These are phyloP conservation scores for Callocephalon fimbriatum DNA, from an alignment of 2,113 vertebrate species.

Conservation along the genomic window DNA sequence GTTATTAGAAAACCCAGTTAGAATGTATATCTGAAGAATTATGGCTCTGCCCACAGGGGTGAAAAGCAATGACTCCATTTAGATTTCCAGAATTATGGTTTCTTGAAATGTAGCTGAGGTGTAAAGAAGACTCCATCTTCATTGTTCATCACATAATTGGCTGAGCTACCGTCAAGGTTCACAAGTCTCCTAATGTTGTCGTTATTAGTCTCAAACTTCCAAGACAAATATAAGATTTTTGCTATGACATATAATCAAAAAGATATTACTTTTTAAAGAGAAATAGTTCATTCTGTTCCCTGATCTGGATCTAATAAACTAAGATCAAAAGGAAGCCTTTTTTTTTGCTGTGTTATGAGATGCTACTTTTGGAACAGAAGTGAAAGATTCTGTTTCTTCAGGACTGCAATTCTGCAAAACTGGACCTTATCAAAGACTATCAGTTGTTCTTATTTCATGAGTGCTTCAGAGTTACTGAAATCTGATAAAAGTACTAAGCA, in stretches of 20 bases:
- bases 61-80: constrained; percentile 39
- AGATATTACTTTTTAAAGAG: constrained; percentile 63
- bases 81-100: constrained; percentile 42
- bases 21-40: constrained; percentile 50
- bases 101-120: background rate
- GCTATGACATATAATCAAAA: constrained; percentile 56
- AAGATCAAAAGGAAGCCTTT: background rate
- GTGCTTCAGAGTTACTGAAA: background rate
- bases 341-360: background rate
- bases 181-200: background rate
- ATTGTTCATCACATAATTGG: constrained; percentile 57
- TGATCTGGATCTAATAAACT: constrained; percentile 57
- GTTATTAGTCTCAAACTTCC: constrained; percentile 45
- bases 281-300: constrained; percentile 27
- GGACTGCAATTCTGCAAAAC: background rate
- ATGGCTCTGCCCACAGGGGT: constrained; percentile 24
- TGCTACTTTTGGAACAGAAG: constrained; percentile 26
- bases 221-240: constrained; percentile 60
- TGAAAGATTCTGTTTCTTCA: background rate
- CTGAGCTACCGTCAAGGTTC: constrained; percentile 46
- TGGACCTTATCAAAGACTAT: background rate
- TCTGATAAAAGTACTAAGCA: background rate
- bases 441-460: background rate
- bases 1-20: constrained; percentile 11
- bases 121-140: constrained; percentile 4